Percentiles rank a stretch among this genome's conserved stretches.
Evolutionary conservation across 2,888 invertebrate species (phyloP).

Genomic region (Orchesella flavescens): DNA sequence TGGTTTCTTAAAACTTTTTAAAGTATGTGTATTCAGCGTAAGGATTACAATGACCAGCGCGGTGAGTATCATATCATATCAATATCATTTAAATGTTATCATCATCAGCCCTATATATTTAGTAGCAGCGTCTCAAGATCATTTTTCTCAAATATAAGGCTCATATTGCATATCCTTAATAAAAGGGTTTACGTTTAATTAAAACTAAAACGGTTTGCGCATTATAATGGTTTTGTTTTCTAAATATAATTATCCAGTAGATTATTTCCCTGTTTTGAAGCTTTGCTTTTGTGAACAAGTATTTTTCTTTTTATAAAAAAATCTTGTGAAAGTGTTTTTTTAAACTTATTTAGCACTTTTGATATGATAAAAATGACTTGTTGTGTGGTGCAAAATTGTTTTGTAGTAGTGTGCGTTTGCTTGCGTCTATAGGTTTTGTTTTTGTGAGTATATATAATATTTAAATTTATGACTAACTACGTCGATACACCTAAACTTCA

Average conservation of each 20-base stretch:
- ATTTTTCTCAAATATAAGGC: constrained; percentile 11
- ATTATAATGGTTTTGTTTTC: too few relatives aligned
- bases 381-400: background rate
- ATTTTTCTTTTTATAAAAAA: background rate
- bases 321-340: background rate
- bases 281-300: background rate
- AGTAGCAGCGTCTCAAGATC: too few relatives aligned
- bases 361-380: constrained; percentile 46
- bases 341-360: constrained; percentile 55
- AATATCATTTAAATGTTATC: background rate
- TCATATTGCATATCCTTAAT: background rate
- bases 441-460: too few relatives aligned
- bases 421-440: too few relatives aligned
- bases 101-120: too few relatives aligned
- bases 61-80: constrained; percentile 13
- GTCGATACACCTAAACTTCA: too few relatives aligned
- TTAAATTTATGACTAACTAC: too few relatives aligned
- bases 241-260: too few relatives aligned
- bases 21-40: background rate
- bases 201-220: too few relatives aligned
- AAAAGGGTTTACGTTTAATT: too few relatives aligned
- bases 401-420: too few relatives aligned
- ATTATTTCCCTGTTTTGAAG: constrained; percentile 12
- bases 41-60: constrained; percentile 5
- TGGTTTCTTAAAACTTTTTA: background rate